phyloP scores from a whole-genome alignment of 1,140 invertebrate species.

The Venturia canescens region DNA sequence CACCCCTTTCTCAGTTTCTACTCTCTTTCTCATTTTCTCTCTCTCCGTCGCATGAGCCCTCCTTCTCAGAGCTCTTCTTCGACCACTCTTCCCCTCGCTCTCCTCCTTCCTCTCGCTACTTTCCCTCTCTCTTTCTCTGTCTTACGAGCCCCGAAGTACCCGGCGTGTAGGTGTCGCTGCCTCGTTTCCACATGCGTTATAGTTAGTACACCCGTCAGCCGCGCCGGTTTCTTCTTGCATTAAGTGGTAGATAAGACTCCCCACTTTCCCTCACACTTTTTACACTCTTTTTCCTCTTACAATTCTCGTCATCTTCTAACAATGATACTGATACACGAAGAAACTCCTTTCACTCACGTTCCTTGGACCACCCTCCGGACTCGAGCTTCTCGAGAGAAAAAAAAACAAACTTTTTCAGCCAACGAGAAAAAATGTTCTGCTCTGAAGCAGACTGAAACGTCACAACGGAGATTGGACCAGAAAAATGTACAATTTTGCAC shows the following conservation, averaged over 20 bases:
- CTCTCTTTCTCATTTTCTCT: constrained; percentile 41
- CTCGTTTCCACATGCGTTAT: constrained; percentile 38
- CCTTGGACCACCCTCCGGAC: background rate
- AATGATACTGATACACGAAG: constrained; percentile 46
- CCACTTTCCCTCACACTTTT: constrained; percentile 6
- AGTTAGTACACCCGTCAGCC: constrained; percentile 37
- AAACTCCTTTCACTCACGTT: too few relatives aligned
- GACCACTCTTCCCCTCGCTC: constrained; percentile 47
- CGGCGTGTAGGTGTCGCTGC: constrained; percentile 20
- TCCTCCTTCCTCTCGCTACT: background rate
- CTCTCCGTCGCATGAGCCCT: background rate
- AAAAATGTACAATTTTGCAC: too few relatives aligned
- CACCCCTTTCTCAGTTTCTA: constrained; percentile 47
- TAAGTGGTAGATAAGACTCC: constrained; percentile 59
- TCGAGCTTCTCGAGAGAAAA: too few relatives aligned
- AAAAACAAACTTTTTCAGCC: too few relatives aligned
- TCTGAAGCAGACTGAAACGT: too few relatives aligned
- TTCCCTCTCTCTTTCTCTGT: constrained; percentile 34
- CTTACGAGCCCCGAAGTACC: constrained; percentile 22
- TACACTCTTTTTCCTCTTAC: background rate
- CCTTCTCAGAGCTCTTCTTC: constrained; percentile 43
- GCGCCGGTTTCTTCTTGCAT: constrained; percentile 48
- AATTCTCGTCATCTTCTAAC: constrained; percentile 9
- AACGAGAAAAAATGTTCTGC: too few relatives aligned
- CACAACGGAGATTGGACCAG: too few relatives aligned